A percentile compares a stretch with the other conserved stretches of the same genome.
phyloP scores from a whole-genome alignment of 2,797 vertebrate species.

The Nannoperca australis region DNA sequence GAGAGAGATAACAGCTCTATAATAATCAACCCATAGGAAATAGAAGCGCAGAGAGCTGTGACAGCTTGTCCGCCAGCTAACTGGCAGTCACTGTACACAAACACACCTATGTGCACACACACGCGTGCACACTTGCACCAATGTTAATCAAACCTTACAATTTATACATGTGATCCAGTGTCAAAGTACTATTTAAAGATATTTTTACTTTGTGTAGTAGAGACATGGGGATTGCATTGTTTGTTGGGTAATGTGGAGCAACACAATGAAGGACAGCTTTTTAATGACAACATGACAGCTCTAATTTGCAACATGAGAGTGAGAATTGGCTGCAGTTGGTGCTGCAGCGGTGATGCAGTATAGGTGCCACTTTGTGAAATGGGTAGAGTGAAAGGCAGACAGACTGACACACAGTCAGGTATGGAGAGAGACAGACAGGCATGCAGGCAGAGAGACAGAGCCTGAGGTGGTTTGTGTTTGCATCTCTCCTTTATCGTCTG shows the following conservation, averaged over 20 bases:
- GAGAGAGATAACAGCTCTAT: conserved; percentile 73
- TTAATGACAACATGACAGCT: conserved; percentile 55
- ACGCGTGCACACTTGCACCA: conserved; percentile 34
- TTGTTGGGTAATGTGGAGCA: conserved; percentile 28
- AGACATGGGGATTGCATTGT: conserved; percentile 28
- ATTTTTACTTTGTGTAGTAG: conserved; percentile 29
- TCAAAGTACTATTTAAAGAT: conserved; percentile 54
- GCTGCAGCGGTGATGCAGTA: conserved; percentile 36
- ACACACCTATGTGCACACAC: conserved; percentile 24
- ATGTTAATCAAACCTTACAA: conserved; percentile 65
- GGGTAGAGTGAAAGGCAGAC: conserved; percentile 28
- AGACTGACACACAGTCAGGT: conserved; percentile 49
- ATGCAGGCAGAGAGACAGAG: conserved; percentile 43
- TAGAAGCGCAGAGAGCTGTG: conserved; percentile 71
- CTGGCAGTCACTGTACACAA: conserved; percentile 65
- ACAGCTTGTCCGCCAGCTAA: conserved; percentile 76
- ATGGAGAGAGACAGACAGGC: conserved; percentile 32
- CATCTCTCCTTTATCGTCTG: conserved; percentile 62
- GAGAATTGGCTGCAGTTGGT: conserved; percentile 34
- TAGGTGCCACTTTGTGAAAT: conserved; percentile 35
- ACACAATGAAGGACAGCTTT: conserved; percentile 40
- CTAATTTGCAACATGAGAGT: conserved; percentile 44
- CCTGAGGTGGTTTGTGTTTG: conserved; percentile 70
- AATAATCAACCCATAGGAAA: conserved; percentile 79
- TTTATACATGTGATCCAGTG: conserved; percentile 55